A percentile compares a stretch with the other conserved stretches of the same genome.
Evolutionary conservation across 2,888 invertebrate genomes (phyloP).

Genomic region (Dromius quadrimaculatus): DNA sequence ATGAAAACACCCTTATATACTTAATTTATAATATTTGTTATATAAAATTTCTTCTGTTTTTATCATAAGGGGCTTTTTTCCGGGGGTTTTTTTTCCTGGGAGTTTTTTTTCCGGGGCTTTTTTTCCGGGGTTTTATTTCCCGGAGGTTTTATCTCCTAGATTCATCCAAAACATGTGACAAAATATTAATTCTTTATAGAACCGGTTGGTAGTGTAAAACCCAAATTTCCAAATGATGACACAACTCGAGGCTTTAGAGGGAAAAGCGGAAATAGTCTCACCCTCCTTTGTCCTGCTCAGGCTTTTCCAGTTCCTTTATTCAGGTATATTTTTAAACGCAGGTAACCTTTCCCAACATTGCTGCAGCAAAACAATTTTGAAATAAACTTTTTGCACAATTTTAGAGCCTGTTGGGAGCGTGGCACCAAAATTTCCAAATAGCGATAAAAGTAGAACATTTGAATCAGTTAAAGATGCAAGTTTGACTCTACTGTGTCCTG

Average conservation of each 20-base stretch:
- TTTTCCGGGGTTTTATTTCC: no score
- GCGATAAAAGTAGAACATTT: constrained; percentile 68
- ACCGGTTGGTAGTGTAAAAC: constrained; percentile 74
- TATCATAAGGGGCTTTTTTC: no score
- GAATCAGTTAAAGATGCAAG: constrained; percentile 59
- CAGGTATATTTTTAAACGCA: constrained; percentile 66
- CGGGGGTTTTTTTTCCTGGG: no score
- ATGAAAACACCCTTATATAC: no score
- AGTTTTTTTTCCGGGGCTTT: no score
- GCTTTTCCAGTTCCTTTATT: constrained; percentile 77
- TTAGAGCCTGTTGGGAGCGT: constrained; percentile 75
- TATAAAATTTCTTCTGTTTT: no score
- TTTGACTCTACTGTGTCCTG: constrained; percentile 79
- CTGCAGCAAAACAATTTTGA: not conserved
- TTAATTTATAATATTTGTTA: no score
- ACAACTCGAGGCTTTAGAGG: constrained; percentile 72
- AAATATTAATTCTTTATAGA: constrained; percentile 65
- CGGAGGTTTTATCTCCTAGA: no score
- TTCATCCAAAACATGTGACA: no score
- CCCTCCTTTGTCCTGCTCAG: constrained; percentile 77
- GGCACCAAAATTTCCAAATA: constrained; percentile 75
- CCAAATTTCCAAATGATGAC: constrained; percentile 73
- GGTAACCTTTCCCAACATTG: constrained; percentile 11
- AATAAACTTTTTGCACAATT: constrained; percentile 9
- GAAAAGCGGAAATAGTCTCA: constrained; percentile 68